Evolutionary conservation across 1,140 invertebrate genomes (phyloP).

Genomic region (Gerris buenoi): DNA sequence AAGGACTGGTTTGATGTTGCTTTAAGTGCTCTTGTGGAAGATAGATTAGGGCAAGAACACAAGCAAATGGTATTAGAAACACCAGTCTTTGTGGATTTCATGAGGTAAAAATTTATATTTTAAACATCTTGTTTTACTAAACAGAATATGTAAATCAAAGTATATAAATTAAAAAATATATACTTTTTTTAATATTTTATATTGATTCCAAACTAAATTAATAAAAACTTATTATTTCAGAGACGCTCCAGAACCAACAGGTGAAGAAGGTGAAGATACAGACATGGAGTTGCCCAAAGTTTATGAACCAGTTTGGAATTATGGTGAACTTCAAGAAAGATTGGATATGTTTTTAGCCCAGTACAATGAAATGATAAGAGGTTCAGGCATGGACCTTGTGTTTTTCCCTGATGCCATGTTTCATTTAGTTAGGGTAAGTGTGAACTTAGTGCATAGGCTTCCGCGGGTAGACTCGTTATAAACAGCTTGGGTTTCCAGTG

Average conservation of each 20-base stretch:
- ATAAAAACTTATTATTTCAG: conserved; percentile 38
- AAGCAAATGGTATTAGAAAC: conserved; percentile 50
- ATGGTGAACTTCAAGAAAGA: conserved; percentile 63
- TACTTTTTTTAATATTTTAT: too few relatives aligned
- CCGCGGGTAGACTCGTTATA: too few relatives aligned
- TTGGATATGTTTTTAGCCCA: conserved; percentile 85
- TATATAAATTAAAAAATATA: too few relatives aligned
- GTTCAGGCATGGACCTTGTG: conserved; percentile 92
- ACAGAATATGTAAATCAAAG: too few relatives aligned
- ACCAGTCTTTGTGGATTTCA: conserved; percentile 82
- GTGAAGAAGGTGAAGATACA: conserved; percentile 88
- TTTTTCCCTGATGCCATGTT: conserved; percentile 97
- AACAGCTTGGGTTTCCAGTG: too few relatives aligned
- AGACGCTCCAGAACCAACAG: conserved; percentile 91
- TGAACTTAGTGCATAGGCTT: too few relatives aligned
- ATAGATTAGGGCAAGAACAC: conserved; percentile 49
- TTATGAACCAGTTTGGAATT: conserved; percentile 80
- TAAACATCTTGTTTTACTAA: too few relatives aligned
- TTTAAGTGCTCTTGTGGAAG: conserved; percentile 43
- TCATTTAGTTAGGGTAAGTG: conserved; percentile 67
- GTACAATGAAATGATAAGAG: conserved; percentile 92
- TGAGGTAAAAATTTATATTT: conserved; percentile 53
- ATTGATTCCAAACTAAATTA: too few relatives aligned
- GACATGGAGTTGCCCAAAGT: conserved; percentile 90
- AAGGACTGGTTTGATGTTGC: conserved; percentile 66